These are phyloP conservation scores for Drosophila oshimai DNA, from an alignment of 1,140 invertebrate genomes.

Conservation along the genomic window DNA sequence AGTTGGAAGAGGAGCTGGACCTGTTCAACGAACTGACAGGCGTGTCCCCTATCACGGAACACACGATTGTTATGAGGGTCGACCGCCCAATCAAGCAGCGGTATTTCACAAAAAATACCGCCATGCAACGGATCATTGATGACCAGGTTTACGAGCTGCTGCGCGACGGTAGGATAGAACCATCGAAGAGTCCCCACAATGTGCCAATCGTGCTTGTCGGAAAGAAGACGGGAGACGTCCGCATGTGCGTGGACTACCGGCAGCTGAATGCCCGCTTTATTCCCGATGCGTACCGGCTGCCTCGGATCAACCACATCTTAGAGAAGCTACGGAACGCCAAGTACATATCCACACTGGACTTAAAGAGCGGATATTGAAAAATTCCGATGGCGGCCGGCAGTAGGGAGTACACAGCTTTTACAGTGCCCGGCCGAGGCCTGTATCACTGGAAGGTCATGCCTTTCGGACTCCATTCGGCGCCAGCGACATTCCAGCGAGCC, in stretches of 20 bases:
- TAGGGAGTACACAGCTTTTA: background rate
- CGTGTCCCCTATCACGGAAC: no score
- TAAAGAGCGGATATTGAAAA: background rate
- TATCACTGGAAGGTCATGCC: slow-evolving; percentile 79
- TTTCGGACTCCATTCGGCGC: slow-evolving; percentile 80
- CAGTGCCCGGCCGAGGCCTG: background rate
- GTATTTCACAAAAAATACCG: no score
- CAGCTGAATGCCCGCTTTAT: background rate
- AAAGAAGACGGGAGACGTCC: background rate
- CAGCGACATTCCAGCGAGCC: slow-evolving; percentile 80
- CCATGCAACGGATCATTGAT: no score
- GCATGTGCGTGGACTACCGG: background rate
- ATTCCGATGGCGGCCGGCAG: background rate
- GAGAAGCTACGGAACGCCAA: background rate
- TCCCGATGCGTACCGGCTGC: background rate
- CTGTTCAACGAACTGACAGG: no score
- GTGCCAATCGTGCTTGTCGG: no score
- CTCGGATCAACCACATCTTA: background rate
- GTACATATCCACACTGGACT: background rate
- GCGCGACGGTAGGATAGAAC: background rate
- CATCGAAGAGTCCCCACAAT: background rate
- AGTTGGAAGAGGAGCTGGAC: no score
- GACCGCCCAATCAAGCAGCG: no score
- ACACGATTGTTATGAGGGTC: no score
- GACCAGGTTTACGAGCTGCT: background rate